Evolutionary conservation across 2,888 invertebrate species (phyloP).

Genomic region (Sabatieria punctata): DNA sequence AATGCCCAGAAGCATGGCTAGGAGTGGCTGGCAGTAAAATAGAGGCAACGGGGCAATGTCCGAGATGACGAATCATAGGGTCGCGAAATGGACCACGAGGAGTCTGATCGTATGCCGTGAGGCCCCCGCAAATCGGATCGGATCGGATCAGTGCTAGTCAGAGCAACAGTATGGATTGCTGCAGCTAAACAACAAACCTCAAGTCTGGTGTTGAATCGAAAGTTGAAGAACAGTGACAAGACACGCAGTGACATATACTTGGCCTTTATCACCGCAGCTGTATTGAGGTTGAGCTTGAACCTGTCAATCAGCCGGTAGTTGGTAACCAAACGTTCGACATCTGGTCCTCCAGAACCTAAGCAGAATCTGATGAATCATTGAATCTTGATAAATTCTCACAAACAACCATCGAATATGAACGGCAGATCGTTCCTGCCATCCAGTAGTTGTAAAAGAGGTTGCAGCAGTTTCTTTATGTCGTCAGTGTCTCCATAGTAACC

Average conservation of each 20-base stretch:
- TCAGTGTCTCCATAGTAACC: slow-evolving; percentile 30
- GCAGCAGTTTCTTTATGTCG: slow-evolving; percentile 28
- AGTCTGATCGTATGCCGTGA: no score
- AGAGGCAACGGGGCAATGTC: no score
- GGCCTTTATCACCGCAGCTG: slow-evolving; percentile 30
- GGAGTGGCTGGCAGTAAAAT: no score
- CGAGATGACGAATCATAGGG: no score
- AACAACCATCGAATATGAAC: slow-evolving; percentile 14
- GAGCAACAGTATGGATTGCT: no score
- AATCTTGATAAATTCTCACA: neutral
- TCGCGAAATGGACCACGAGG: no score
- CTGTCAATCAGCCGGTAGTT: slow-evolving; percentile 18
- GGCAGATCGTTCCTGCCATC: slow-evolving; percentile 33
- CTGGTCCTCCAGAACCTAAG: slow-evolving; percentile 4
- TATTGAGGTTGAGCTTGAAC: slow-evolving; percentile 26
- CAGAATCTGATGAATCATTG: no score
- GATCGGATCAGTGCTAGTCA: no score
- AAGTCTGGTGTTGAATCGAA: slow-evolving; percentile 30
- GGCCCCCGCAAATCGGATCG: no score
- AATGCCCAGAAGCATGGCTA: no score
- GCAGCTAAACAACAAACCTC: no score
- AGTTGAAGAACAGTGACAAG: slow-evolving; percentile 32
- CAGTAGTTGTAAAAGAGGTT: slow-evolving; percentile 29
- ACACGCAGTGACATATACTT: slow-evolving; percentile 33
- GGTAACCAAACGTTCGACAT: slow-evolving; percentile 20